A percentile compares a stretch with the other conserved stretches of the same genome.
These are phyloP conservation scores for Melierax canorus DNA, from an alignment of 2,113 vertebrate species.

Conservation along the genomic window DNA sequence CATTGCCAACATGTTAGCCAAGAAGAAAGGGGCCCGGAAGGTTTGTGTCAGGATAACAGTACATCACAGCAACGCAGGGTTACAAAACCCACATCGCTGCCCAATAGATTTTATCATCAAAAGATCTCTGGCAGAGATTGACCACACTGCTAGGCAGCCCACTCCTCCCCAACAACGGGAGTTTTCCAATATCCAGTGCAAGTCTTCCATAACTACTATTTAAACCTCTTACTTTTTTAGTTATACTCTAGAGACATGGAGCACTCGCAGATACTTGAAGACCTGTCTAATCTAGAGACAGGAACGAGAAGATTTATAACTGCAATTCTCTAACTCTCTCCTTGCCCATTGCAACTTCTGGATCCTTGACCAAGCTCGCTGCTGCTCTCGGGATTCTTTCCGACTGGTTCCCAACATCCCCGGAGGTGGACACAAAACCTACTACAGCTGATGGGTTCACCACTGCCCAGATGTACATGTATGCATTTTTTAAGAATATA, in stretches of 20 bases:
- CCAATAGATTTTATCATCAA: not conserved
- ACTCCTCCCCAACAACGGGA: accelerated
- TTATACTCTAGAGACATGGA: not conserved
- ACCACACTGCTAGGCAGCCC: not conserved
- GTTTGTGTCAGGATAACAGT: not conserved
- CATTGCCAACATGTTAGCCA: not conserved
- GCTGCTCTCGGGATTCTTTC: not conserved
- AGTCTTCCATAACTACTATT: accelerated
- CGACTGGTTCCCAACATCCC: accelerated
- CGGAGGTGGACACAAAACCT: not conserved
- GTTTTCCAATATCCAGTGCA: not conserved
- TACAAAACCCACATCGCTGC: not conserved
- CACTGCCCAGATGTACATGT: accelerated
- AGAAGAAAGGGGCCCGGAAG: accelerated
- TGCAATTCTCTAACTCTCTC: not conserved
- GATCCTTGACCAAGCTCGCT: accelerated
- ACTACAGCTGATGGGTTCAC: not conserved
- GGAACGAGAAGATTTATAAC: not conserved
- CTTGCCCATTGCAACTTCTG: accelerated
- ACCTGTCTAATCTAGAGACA: not conserved
- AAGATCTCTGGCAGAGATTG: no score
- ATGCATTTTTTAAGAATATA: not conserved
- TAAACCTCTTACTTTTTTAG: not conserved
- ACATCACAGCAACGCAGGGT: accelerated
- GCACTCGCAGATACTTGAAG: not conserved